phyloP scores from a whole-genome alignment of 2,888 invertebrate genomes.

The Drosophila atripex region DNA sequence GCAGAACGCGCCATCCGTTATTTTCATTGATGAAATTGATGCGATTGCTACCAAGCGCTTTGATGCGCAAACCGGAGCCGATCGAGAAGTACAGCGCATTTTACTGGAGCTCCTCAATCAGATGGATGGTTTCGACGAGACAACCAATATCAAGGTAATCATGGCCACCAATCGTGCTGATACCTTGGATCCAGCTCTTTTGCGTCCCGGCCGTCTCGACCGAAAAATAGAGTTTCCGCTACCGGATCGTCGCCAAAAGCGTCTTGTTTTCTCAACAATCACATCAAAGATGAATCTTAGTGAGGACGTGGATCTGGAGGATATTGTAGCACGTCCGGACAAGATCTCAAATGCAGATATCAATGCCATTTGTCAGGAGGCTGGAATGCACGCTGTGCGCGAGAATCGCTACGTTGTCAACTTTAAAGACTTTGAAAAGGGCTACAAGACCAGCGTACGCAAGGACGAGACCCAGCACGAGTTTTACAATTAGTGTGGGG shows the following conservation, averaged over 20 bases:
- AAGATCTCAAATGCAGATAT: slow-evolving; percentile 99
- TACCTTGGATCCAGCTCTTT: slow-evolving; percentile 95
- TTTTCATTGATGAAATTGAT: slow-evolving; percentile 99
- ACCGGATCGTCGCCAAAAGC: slow-evolving; percentile 94
- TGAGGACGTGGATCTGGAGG: slow-evolving; percentile 99
- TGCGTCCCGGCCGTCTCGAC: slow-evolving; percentile 93
- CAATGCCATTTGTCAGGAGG: slow-evolving; percentile 99
- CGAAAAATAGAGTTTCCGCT: slow-evolving; percentile 99
- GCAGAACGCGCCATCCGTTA: slow-evolving; percentile 99
- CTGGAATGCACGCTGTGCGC: slow-evolving; percentile 99
- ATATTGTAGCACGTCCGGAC: slow-evolving; percentile 99
- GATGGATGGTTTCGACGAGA: slow-evolving; percentile 99
- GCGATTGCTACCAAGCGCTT: slow-evolving; percentile 99
- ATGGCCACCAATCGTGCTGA: slow-evolving; percentile 99
- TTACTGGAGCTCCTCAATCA: slow-evolving; percentile 98
- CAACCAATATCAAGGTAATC: slow-evolving; percentile 98
- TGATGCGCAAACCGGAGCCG: slow-evolving; percentile 99
- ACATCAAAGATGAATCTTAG: slow-evolving; percentile 98
- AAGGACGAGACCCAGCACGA: slow-evolving; percentile 98
- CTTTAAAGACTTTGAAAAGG: slow-evolving; percentile 99
- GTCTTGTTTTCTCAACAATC: slow-evolving; percentile 98
- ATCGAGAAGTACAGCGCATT: slow-evolving; percentile 99
- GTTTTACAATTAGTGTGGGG: slow-evolving; percentile 94
- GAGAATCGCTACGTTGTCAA: slow-evolving; percentile 99
- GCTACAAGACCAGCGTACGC: slow-evolving; percentile 99